Conservation (phyloP, 2,888 invertebrate species). For the Campoletis raptor region DNA sequence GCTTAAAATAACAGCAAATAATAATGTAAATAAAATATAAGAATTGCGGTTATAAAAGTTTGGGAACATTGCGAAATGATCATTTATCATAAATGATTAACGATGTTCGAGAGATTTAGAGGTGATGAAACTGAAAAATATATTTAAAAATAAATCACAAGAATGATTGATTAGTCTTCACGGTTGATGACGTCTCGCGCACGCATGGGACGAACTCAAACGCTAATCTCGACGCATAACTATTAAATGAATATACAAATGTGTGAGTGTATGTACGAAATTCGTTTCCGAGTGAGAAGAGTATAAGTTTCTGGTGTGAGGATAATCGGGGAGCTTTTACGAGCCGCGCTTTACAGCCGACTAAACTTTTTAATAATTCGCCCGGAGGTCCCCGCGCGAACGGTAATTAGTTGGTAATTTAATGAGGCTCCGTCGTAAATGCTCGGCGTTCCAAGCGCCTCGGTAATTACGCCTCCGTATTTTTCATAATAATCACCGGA, state of each 20-base stretch:
- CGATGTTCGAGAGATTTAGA: background rate
- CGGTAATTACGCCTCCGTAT: conserved; percentile 81
- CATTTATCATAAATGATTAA: background rate
- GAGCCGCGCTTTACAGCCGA: conserved; percentile 81
- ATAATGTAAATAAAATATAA: background rate
- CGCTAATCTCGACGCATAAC: conserved; percentile 22
- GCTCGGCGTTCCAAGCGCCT: conserved; percentile 73
- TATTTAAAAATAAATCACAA: conserved; percentile 28
- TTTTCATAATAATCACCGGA: conserved; percentile 80
- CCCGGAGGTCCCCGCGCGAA: conserved; percentile 60
- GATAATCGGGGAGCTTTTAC: conserved; percentile 75
- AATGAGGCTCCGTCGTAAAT: conserved; percentile 81
- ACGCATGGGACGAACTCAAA: conserved; percentile 32
- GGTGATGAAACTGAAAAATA: background rate
- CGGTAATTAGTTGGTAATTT: conserved; percentile 84
- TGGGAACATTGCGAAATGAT: background rate
- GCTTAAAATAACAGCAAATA: background rate
- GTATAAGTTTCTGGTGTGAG: conserved; percentile 39
- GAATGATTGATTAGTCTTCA: conserved; percentile 50
- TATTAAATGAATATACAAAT: conserved; percentile 17
- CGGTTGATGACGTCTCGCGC: conserved; percentile 62
- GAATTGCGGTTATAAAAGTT: background rate
- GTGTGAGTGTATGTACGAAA: conserved; percentile 17
- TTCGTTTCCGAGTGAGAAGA: conserved; percentile 43
- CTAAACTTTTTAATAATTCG: conserved; percentile 84